Conservation (phyloP, 2,113 vertebrate species). For the Amblyopsis rosae region DNA sequence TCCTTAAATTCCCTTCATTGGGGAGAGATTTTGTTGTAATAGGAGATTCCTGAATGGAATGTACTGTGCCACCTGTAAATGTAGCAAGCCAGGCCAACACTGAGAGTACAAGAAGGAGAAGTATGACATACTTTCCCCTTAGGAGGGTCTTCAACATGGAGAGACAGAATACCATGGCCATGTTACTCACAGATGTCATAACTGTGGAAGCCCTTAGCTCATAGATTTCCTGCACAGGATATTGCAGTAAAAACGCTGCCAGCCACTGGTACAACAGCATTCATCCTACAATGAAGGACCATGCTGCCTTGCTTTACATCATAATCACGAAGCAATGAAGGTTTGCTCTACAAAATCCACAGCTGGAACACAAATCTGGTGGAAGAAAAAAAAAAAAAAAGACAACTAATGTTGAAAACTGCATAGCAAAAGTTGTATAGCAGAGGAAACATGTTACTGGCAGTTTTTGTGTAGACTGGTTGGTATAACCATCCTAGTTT, state of each 20-base stretch:
- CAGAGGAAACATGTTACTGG: background rate
- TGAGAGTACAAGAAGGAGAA: slow-evolving; percentile 75
- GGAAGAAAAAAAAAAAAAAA: background rate
- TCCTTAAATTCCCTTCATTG: slow-evolving; percentile 24
- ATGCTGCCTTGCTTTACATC: slow-evolving; percentile 7
- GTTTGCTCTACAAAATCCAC: slow-evolving; percentile 30
- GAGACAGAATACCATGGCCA: slow-evolving; percentile 75
- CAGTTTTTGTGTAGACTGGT: too few relatives aligned
- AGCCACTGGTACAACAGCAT: slow-evolving; percentile 14
- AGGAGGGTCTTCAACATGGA: slow-evolving; percentile 65
- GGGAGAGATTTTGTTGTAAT: slow-evolving; percentile 35
- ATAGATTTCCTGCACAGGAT: slow-evolving; percentile 11
- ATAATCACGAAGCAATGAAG: background rate
- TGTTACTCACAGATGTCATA: background rate
- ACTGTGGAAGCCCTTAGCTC: background rate
- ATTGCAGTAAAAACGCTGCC: slow-evolving; percentile 9
- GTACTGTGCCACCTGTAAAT: slow-evolving; percentile 68
- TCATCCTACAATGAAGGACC: slow-evolving; percentile 42
- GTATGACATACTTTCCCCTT: slow-evolving; percentile 77
- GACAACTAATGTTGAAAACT: slow-evolving; percentile 12
- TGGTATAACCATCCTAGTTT: too few relatives aligned
- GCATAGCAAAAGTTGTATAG: slow-evolving; percentile 10
- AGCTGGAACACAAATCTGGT: slow-evolving; percentile 17
- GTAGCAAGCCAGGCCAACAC: slow-evolving; percentile 82
- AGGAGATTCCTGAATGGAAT: slow-evolving; percentile 36